These are phyloP conservation scores for Pristionchus fissidentatus DNA, from an alignment of 2,888 invertebrate species.

Conservation along the genomic window DNA sequence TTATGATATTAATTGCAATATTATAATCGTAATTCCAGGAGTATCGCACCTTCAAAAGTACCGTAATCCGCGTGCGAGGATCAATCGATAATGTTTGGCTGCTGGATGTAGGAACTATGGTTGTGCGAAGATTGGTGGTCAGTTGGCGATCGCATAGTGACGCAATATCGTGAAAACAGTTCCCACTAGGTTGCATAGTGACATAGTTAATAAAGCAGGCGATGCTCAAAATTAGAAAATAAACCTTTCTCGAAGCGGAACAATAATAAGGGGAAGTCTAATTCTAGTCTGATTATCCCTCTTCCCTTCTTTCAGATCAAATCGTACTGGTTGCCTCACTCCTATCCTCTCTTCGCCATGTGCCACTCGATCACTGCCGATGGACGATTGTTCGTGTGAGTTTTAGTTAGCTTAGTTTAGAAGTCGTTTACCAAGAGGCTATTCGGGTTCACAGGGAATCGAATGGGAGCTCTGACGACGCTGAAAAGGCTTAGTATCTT, in stretches of 20 bases:
- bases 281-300: neutral
- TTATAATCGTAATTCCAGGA: neutral
- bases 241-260: no score
- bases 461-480: no score
- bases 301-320: neutral
- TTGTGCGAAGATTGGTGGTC: neutral
- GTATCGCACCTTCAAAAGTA: neutral
- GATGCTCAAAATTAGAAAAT: neutral
- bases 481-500: neutral
- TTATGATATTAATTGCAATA: no score
- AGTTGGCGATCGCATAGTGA: neutral
- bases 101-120: neutral
- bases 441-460: no score
- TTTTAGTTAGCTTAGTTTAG: no score
- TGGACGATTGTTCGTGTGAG: constrained; percentile 8
- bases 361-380: neutral
- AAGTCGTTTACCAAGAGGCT: no score
- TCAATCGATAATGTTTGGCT: constrained; percentile 8
- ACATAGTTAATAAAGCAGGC: neutral
- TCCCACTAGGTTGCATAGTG: neutral
- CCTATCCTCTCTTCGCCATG: neutral
- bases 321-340: neutral
- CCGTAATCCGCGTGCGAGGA: neutral
- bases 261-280: no score
- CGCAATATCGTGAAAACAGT: neutral